Evolutionary conservation across 1,140 invertebrate genomes (phyloP).

Genomic region (Lepidurus packardi): DNA sequence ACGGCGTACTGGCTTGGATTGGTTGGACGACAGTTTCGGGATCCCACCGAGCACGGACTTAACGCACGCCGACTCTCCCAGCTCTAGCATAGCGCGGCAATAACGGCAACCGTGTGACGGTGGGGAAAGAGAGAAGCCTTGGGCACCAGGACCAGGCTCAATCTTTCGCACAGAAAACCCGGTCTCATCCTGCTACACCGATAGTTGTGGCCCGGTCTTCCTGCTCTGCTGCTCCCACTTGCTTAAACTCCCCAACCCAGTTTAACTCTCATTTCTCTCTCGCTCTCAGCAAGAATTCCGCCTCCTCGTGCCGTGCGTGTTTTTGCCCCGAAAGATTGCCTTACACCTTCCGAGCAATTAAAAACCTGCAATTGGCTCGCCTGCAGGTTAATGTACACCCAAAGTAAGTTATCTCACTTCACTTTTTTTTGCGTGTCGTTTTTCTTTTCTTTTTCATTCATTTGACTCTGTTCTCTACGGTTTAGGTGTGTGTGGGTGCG

Average conservation of each 20-base stretch:
- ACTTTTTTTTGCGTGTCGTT: not conserved
- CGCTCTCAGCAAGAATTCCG: not conserved
- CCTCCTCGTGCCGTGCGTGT: not conserved
- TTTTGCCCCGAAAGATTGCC: not conserved
- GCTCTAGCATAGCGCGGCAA: not conserved
- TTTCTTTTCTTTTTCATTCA: not conserved
- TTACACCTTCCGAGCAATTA: not conserved
- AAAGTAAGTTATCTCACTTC: not conserved
- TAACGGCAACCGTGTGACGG: not conserved
- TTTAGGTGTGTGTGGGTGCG: constrained; percentile 20
- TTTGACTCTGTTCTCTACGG: not conserved
- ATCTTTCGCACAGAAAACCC: not conserved
- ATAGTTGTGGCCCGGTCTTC: constrained; percentile 13
- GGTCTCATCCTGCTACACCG: constrained; percentile 17
- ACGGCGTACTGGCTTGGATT: constrained; percentile 16
- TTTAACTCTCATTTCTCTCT: not conserved
- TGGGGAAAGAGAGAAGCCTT: constrained; percentile 14
- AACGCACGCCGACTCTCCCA: not conserved
- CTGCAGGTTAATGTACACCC: not conserved
- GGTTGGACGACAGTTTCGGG: constrained; percentile 8
- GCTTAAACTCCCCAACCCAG: not conserved
- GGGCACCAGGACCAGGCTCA: constrained; percentile 13
- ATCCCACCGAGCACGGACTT: constrained; percentile 17
- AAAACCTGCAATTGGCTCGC: not conserved
- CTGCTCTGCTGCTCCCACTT: not conserved